phyloP scores from a whole-genome alignment of 2,113 vertebrate species.

The Romanogobio albipinnatus region DNA sequence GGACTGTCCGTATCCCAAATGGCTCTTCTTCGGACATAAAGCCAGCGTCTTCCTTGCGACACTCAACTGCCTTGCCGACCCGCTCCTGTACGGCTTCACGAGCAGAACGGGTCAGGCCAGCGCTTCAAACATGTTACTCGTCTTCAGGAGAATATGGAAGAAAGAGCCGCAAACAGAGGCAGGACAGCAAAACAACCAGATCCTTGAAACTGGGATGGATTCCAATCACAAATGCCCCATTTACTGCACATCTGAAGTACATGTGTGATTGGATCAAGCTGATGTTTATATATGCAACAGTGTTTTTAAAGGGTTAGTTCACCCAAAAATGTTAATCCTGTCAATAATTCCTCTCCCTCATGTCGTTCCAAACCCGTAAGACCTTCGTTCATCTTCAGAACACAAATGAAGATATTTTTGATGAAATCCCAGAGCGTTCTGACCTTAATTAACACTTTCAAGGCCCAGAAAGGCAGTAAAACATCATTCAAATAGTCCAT shows the following conservation, averaged over 20 bases:
- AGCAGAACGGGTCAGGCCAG: slow-evolving; percentile 79
- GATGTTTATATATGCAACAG: neutral
- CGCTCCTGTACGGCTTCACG: slow-evolving; percentile 88
- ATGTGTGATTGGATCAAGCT: neutral
- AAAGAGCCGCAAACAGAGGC: neutral
- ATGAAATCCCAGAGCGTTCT: too few species aligned
- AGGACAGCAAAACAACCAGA: neutral
- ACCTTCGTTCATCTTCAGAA: too few species aligned
- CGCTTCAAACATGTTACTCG: slow-evolving; percentile 74
- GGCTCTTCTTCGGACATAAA: slow-evolving; percentile 76
- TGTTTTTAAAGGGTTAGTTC: neutral
- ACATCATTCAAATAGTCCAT: too few species aligned
- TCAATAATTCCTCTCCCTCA: too few species aligned
- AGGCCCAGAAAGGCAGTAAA: too few species aligned
- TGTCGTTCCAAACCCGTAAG: too few species aligned
- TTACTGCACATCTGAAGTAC: too few species aligned
- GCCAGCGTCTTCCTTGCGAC: slow-evolving; percentile 78
- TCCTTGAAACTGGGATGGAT: neutral
- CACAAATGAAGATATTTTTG: too few species aligned
- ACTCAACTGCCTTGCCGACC: slow-evolving; percentile 86
- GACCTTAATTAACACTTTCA: too few species aligned
- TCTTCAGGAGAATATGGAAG: slow-evolving; percentile 59
- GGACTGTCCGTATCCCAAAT: slow-evolving; percentile 19
- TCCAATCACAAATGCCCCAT: neutral
- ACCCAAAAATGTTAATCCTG: too few species aligned